Percentiles rank a stretch among this genome's conserved stretches.
phyloP scores from a whole-genome alignment of 30 jellyfish, hydroid and myxozoan genomes.

The Hydra vulgaris region DNA sequence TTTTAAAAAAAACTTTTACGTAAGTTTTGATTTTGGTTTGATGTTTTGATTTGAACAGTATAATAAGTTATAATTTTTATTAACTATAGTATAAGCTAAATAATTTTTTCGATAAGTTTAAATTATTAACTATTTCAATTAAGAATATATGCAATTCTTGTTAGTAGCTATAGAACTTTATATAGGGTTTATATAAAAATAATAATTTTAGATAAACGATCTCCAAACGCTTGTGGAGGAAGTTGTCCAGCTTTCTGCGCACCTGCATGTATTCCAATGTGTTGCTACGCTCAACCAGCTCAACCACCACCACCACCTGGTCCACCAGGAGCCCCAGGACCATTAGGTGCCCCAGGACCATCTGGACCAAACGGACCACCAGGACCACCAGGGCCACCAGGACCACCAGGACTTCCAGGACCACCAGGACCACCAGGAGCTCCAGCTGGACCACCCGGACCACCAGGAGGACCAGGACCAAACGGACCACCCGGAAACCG shows the following conservation, averaged over 20 bases:
- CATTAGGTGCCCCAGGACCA: constrained; percentile 99
- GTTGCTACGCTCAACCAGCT: constrained; percentile 91
- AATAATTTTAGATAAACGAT: constrained; percentile 8
- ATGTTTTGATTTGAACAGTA: too few species aligned
- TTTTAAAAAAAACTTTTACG: too few species aligned
- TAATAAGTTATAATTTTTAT: too few species aligned
- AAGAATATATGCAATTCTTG: too few species aligned
- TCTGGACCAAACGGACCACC: constrained; percentile 99
- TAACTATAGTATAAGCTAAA: too few species aligned
- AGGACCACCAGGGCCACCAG: constrained; percentile 99
- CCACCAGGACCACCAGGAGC: constrained; percentile 99
- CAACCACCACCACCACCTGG: constrained; percentile 99
- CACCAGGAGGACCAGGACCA: constrained; percentile 90
- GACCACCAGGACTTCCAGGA: constrained; percentile 95
- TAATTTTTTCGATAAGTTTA: too few species aligned
- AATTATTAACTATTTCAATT: too few species aligned
- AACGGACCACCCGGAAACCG: constrained; percentile 57
- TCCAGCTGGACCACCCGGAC: constrained; percentile 96
- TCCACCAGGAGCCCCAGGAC: constrained; percentile 99
- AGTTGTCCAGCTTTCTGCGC: constrained; percentile 10
- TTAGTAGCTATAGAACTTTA: too few species aligned
- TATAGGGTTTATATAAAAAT: too few species aligned
- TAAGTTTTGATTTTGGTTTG: too few species aligned
- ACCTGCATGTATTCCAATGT: constrained; percentile 7
- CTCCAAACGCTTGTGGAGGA: constrained; percentile 24